Evolutionary conservation across 1,140 invertebrate species (phyloP), one percentile per base, ranked within the genome.

Genomic region (Philotrypesis tridentata): DNA sequence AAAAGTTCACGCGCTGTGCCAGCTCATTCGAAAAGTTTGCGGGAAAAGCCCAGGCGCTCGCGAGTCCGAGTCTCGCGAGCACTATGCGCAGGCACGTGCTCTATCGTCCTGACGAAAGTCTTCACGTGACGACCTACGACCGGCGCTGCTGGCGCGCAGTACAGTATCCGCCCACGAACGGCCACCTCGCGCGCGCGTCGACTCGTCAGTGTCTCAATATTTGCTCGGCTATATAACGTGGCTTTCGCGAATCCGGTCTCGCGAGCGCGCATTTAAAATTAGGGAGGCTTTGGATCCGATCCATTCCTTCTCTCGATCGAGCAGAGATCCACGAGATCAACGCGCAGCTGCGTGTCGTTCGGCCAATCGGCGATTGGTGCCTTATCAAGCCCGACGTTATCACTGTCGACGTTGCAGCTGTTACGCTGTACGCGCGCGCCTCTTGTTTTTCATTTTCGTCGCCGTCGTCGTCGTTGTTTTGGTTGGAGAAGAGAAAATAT

Each of bases 91-190:
- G 31, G 48, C 79, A 74, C 79, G 79, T 80, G 79, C 71, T 73
- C 75, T 21, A 33, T 21, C 60, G 43, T 72, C n/a, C 48, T 63
- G 29, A 9, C n/a, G 67, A 55, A 61, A 61, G 55, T 72, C 31
- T 80, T 80, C 55, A 72, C 71, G 61, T 55, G 79, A 74, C 11
- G 23, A 17, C 43, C 14, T 17, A 17, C 43, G 11, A 25, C 25
- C 27, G 17, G 31, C 65, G 67, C 48, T n/a, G 25, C 43, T 33
- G 29, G 31, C 67, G 48, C 37, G 17, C 65, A 31, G 70, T 48
- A 72, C 61, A 68, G 79, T 81, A 40, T 17, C 73, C 63, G 79
- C 71, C 71, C 40, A 75, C 65, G 9, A 67, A 33, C 48, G 21
- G 48, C 48, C 21, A n/a, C 21, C 61, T 76, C 33, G 5, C 60